Evolutionary conservation across 2,113 vertebrate species (phyloP), one percentile per base, ranked within the genome.

Genomic region (Apteryx owenii): DNA sequence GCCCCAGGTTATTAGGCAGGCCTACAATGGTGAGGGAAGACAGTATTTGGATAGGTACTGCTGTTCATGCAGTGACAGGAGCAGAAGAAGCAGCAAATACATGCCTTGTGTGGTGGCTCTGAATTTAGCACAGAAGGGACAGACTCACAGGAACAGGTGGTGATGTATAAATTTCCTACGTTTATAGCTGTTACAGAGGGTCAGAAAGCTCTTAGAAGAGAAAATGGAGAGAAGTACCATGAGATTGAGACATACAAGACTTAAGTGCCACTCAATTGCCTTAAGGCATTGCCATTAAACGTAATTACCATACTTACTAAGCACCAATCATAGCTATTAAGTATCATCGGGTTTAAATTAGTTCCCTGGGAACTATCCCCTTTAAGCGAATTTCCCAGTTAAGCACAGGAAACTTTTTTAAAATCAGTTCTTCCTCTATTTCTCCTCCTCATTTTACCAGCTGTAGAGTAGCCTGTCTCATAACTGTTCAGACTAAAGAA

Each of bases 281-380:
- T 95, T 96, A 95, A 97, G 97, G 96, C 96, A 88, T 97, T 76
- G 76, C 95, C 95, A 97, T 97, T 97, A 97, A 97, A 97, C 89
- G 90, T 97, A 96, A 97, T 97, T 95, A 93, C 96, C 95, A 93
- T 96, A 94, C 95, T 98, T 98, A 96, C 96, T 97, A 97, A 97
- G 97, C 91, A 96, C 96, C 96, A 97, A 83, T 97, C 96, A 95
- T 96, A 95, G 96, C 96, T 95, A 92, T 96, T 97, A 97, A 97
- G 93, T 97, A 97, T 96, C 95, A 95, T 95, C 70, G 93, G 95
- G 86, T 96, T 97, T 97, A 97, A 98, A 97, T 96, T 93, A 93
- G 96, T 98, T 98, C 97, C 97, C 96, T 92, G 96, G 95, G 96
- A 97, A 95, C 92, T 93, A 97, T 97, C 96, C 92, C 44, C 25